Base-by-base conservation (phyloP, 2,113 vertebrate genomes). In the Onychostoma macrolepis region DNA sequence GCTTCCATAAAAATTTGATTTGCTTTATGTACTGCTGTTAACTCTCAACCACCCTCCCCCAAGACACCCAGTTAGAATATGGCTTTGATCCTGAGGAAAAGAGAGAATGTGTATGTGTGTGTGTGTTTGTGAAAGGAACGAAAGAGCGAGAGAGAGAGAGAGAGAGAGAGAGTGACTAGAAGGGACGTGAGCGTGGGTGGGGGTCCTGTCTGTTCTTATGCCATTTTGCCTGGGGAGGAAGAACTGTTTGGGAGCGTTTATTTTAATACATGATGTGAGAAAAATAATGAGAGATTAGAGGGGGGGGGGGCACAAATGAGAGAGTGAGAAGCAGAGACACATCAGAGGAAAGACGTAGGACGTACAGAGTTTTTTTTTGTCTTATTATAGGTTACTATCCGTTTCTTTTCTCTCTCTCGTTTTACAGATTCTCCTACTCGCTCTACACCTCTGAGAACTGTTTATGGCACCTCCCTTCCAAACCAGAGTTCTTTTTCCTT, bases 231-330 rank as follows among this genome's bases (percentile, higher is more conserved):
- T 67, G 65, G 71, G 53, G 88, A 50, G 38, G 65, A 65, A 61
- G 82, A 80, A 86, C 65, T 87, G 88, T 80, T 87, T 75, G 33
- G 50, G 85, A 89, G 53, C 58, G 72, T 77, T 92, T 90, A 89
- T 88, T 90, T 87, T 85, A 89, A 91, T 69, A 88, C 88, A 87
- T 80, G 83, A 90, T 87, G 87, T 17, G 74, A 85, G 83, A 76
- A 85, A 88, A 82, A 83, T 82, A 45, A 43, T 76, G 53, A 71
- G 41, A 45, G 28, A 80, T 87, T 89, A 50, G 61, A 85, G 75
- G 43, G 58, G 26, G 43, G 75, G 43, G 58, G 26, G 43, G 9
- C 65, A 83, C 43, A 83, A 74, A 84, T 56, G 69, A 84, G 82
- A 38, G 67, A 3, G 83, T 84, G 83, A 84, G 83, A 74, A 33